Conservation (phyloP, 1,140 invertebrate species). For the Coenobita brevimanus region DNA sequence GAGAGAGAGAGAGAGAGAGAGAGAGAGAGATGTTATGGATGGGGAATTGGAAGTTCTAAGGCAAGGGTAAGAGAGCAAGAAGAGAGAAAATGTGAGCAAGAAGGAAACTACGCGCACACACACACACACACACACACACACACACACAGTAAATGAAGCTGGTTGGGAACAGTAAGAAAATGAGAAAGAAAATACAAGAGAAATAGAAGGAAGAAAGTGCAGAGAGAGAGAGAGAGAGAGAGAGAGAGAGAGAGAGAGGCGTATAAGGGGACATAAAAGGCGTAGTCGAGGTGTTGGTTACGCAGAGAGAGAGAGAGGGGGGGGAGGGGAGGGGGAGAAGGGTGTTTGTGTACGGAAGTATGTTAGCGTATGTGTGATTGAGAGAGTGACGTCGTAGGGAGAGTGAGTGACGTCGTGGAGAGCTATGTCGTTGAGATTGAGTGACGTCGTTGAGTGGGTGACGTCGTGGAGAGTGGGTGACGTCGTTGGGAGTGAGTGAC, state of each 20-base stretch:
- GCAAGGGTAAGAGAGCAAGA: background rate
- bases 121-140: too few relatives aligned
- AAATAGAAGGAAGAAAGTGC: background rate
- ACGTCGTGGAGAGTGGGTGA: too few relatives aligned
- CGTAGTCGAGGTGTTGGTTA: background rate
- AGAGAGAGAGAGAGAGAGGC: background rate
- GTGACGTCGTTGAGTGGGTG: too few relatives aligned
- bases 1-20: background rate
- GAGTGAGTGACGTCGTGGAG: too few relatives aligned
- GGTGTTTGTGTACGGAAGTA: too few relatives aligned
- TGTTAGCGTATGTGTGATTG: background rate
- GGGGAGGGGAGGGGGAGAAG: background rate
- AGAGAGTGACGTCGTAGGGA: background rate
- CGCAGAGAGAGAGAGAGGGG: background rate
- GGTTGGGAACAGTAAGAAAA: too few relatives aligned
- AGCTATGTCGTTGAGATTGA: too few relatives aligned
- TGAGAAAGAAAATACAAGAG: too few relatives aligned
- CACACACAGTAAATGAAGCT: too few relatives aligned
- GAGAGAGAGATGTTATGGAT: background rate
- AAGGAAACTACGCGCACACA: too few relatives aligned
- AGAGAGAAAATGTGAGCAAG: too few relatives aligned
- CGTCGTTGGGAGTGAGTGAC: too few relatives aligned
- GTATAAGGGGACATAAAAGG: background rate
- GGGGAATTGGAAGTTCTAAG: background rate
- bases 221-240: background rate